Evolutionary conservation across 2,113 vertebrate species (phyloP), one percentile per base, ranked within the genome.

Genomic region (Salvator merianae): DNA sequence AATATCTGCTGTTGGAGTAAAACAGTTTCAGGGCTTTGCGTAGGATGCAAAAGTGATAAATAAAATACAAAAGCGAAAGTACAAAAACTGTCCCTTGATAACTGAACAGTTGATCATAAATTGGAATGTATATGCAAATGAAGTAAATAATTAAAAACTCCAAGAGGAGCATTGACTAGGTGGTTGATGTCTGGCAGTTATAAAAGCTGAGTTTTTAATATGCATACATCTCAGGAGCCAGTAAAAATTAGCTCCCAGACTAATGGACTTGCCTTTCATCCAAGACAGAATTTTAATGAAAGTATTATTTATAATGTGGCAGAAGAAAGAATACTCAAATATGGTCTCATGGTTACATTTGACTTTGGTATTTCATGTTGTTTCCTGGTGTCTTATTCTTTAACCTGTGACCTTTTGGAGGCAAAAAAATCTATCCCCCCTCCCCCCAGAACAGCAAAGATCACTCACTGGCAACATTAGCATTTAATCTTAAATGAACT

Each of bases 101-200:
- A 91, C 92, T 91, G 93, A 96, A 93, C 91, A 91, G 94, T 92
- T 91, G 93, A 95, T 96, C 95, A 94, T 96, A 95, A 96, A 96
- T 96, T 94, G 94, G 91, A 95, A 89, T 94, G 94, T 94, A 95
- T 95, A 96, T 97, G 96, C 95, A 96, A 96, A 96, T 96, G 95
- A 97, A 96, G 94, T 96, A 96, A 96, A 96, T 97, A 97, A 96
- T 97, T 97, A 96, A 96, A 96, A 95, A 84, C 95, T 94, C 93
- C 92, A 94, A 94, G 94, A 95, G 95, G 94, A 95, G 92, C 93
- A 93, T 94, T 95, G 94, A 95, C 95, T 96, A 94, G 95, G 95
- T 96, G 91, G 95, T 95, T 96, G 96, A 97, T 96, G 95, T 93
- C 94, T 96, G 93, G 95, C 95, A 96, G 96, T 97, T 96, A 96